Base-by-base conservation (phyloP, 2,888 invertebrate species). In the Biston betularia region DNA sequence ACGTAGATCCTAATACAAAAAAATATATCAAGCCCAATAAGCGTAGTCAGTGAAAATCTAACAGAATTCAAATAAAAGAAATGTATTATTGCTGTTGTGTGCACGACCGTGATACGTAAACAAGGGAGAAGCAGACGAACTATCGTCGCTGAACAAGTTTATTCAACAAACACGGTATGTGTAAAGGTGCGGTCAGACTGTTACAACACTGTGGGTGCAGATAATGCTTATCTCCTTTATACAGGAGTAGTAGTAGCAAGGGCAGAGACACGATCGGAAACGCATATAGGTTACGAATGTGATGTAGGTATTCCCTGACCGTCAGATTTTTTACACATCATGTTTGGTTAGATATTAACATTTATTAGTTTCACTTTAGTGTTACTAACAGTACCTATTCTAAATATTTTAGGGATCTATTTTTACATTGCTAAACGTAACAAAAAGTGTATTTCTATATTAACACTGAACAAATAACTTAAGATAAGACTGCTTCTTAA, bases 141-240 rank as follows among this genome's bases (percentile, higher is more conserved):
- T 85, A 86, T 84, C 78, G 77, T 78, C 80, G 74, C 77, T 79
- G 83, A 85, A 83, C 80, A 84, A 89, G 88, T 88, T 89, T 89
- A 88, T 89, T 90, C 84, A 84, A 78, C 83, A 89, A 89, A 90
- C 86, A 89, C 77, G 75, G 76, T 60, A 56, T 54, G 42, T 59
- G 63, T 69, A 65, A 69, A 69, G 68, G 68, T 48, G 50, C 40
- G 62, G 56, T 68, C 70, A 68, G 44, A 68, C 62, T 64, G 65
- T 58, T 42, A 54, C 62, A 52, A 65, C 57, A 40, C 49, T 52
- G 55, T 12, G 35, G 45, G 24, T 56, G 15, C 50, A 54, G 24
- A 63, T 50, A 60, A 35, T 57, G 35, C 62, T 59, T 65, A 65
- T 65, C 58, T 62, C 54, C 60, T 59, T 65, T 58, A 33, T 48